Conservation (phyloP, 1,140 invertebrate genomes). For the Phymastichus coffea region DNA sequence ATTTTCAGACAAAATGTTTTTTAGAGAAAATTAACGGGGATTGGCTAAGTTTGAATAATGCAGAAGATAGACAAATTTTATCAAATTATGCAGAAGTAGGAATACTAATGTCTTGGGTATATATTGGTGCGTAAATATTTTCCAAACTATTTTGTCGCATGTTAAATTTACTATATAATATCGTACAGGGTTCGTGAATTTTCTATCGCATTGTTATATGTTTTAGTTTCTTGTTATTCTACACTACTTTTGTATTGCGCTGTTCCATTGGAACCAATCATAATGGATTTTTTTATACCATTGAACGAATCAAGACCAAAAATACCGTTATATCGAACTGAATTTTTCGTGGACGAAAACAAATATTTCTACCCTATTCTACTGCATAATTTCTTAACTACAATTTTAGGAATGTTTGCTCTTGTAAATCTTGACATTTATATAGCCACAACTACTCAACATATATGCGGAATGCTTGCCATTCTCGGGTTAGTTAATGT, state of each 20-base stretch:
- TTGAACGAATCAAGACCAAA: slow-evolving; percentile 26
- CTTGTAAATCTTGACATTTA: slow-evolving; percentile 16
- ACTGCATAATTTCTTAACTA: slow-evolving; percentile 9
- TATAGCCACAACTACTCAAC: not conserved
- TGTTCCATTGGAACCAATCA: slow-evolving; percentile 15
- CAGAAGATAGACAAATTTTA: slow-evolving; percentile 12
- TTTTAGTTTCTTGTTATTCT: not conserved
- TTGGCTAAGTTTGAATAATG: not conserved
- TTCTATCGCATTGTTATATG: too few relatives aligned
- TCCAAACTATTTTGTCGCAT: too few relatives aligned
- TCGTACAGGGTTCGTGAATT: too few relatives aligned
- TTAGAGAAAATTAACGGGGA: slow-evolving; percentile 11
- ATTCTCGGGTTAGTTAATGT: slow-evolving; percentile 31
- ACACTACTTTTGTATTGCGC: not conserved
- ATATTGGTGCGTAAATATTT: slow-evolving; percentile 17
- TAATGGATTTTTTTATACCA: slow-evolving; percentile 25
- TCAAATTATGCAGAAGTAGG: not conserved
- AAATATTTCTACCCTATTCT: slow-evolving; percentile 28
- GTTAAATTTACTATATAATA: too few relatives aligned
- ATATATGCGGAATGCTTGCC: slow-evolving; percentile 25
- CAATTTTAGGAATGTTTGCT: not conserved
- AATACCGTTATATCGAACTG: slow-evolving; percentile 15
- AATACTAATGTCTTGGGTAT: not conserved
- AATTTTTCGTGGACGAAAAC: slow-evolving; percentile 28
- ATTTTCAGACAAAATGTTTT: slow-evolving; percentile 5